These are phyloP conservation scores for Drosophila sp. DNA, from an alignment of 1,140 invertebrate genomes.

Conservation along the genomic window DNA sequence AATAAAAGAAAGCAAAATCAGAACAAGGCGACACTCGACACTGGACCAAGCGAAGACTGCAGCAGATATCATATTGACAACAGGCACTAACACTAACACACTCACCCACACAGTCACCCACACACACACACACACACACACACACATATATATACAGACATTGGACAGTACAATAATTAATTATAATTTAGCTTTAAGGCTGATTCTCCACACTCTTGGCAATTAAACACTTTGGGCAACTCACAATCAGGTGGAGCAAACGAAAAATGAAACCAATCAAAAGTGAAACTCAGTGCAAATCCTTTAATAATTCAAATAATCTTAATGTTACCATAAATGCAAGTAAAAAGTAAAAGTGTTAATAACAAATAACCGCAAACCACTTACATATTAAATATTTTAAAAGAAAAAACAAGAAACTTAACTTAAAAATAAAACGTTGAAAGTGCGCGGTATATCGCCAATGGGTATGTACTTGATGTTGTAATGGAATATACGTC, in stretches of 20 bases:
- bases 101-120: not conserved
- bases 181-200: conserved; percentile 30
- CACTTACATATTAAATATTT: not conserved
- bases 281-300: conserved; percentile 68
- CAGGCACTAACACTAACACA: conserved; percentile 1
- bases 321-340: conserved; percentile 21
- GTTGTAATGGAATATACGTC: conserved; percentile 81
- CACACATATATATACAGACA: not conserved
- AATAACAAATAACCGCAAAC: conserved; percentile 9
- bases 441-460: conserved; percentile 46
- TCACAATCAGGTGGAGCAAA: conserved; percentile 11
- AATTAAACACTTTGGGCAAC: conserved; percentile 49
- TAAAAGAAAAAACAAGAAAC: conserved; percentile 26
- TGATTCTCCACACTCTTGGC: conserved; percentile 6
- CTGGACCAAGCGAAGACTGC: conserved; percentile 38
- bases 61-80: not conserved
- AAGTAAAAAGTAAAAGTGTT: conserved; percentile 32
- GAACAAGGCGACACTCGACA: conserved; percentile 40
- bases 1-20: conserved; percentile 52
- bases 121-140: conserved; percentile 4
- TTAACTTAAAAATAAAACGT: conserved; percentile 10
- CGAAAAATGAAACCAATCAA: conserved; percentile 37
- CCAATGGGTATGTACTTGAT: conserved; percentile 82
- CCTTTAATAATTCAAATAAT: conserved; percentile 43
- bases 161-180: conserved; percentile 16